Evolutionary conservation across 2,113 vertebrate species (phyloP), one percentile per base, ranked within the genome.

Genomic region (Ptychochromis oligacanthus): DNA sequence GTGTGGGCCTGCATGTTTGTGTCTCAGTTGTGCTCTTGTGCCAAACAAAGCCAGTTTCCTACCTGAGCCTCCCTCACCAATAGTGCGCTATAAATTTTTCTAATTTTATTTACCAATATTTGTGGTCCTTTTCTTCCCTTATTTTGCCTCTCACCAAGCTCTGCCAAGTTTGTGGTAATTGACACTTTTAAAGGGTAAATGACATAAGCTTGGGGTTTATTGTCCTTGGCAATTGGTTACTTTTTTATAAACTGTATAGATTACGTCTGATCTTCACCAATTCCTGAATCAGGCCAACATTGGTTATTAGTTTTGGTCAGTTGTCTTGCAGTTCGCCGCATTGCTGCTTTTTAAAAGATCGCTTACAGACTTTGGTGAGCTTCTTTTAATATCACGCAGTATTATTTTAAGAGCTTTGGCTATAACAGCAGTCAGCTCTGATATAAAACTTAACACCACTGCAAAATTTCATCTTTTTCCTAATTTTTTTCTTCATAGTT

Each of bases 1-100:
- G 54, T 81, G 83, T 76, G 87, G 40, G 79, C 24, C 79, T 72
- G 80, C 70, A 62, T 86, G 83, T 84, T 87, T 74, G 86, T 78
- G 75, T 80, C 64, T 56, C 78, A 75, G 64, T 60, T 36, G 14
- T 31, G 20, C 74, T 82, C 49, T 67, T 15, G 64, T 15, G 20
- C 60, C 55, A 67, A 83, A 79, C 77, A 86, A 60, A 56, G 81
- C 4, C 74, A 46, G 61, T 75, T 56, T 84, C 31, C 82, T 55
- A 86, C 80, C 82, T 67, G 61, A 60, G 74, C 46, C 80, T 59
- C 74, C 57, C 64, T 79, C 88, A 77, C 82, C 40, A n/a, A 38
- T 43, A n/a, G 18, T 77, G 18, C n/a, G 26, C 26, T 54, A 12
- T 72, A 75, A 36, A n/a, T 26, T 2, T 55, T 34, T 76, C 26